Base-by-base conservation (phyloP, 2,797 vertebrate species). In the Hoplostethus atlanticus region DNA sequence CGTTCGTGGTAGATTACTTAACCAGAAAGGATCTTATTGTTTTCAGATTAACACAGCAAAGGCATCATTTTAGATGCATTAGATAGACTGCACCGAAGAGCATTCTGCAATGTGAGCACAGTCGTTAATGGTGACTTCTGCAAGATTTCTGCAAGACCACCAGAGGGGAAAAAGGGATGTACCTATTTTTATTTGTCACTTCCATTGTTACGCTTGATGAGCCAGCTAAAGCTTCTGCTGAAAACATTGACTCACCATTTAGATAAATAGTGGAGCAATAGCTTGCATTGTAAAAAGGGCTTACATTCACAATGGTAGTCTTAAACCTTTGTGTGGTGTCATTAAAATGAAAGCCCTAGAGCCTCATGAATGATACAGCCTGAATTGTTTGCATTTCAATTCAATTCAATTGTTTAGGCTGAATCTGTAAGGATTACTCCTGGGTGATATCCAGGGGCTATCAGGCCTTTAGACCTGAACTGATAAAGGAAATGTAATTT, bases 371-470 rank as follows among this genome's bases (percentile, higher is more conserved):
- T 69, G 53, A 87, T 65, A 52, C 74, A 52, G 52, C 70, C 64
- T 80, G 62, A 71, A 86, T 66, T 77, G 72, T 89, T 91, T 84
- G 76, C 83, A 89, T 91, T 85, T 90, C 60, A 92, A 89, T 87
- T 55, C 21, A 52, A 28, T 16, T 72, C 75, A 70, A 72, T 89
- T 92, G 84, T 91, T 87, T 76, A 65, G 62, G 55, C 31, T 59
- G 50, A 76, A 80, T 81, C 28, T 68, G 56, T 53, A 11, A 83
- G 77, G 83, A 78, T 88, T 87, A 77, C 48, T 52, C 55, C 50
- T 30, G 31, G 25, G 9, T 9, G 51, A 63, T 34, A 21, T 2
- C 46, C 16, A 3, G 16, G 16, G 77, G 70, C 56, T 34, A 65
- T 61, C 52, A 9, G 76, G 17, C 50, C 61, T 70, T 59, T 36